Percentiles rank a stretch among this genome's conserved stretches.
Conservation (phyloP, 2,888 invertebrate species). For the Molorchus minor region DNA sequence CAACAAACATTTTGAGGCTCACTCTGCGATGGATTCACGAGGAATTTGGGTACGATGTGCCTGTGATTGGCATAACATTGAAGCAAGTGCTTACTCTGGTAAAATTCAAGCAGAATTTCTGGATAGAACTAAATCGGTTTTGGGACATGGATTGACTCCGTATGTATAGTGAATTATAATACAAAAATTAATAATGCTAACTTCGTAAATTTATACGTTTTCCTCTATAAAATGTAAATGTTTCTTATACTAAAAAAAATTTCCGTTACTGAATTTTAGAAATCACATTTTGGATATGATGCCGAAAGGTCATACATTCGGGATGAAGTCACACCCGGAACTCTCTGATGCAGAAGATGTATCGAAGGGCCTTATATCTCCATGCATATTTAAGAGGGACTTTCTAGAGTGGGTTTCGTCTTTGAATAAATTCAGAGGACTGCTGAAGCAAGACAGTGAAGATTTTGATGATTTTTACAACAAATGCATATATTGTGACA, state of each 20-base stretch:
- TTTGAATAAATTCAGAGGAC: constrained; percentile 35
- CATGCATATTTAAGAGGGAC: constrained; percentile 57
- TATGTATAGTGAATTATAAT: too few species aligned
- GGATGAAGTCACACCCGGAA: constrained; percentile 57
- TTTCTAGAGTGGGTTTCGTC: constrained; percentile 61
- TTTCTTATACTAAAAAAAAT: too few species aligned
- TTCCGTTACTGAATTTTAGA: constrained; percentile 46
- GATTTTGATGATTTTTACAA: constrained; percentile 49
- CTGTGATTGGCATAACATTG: constrained; percentile 58
- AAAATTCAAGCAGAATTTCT: constrained; percentile 62
- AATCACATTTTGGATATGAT: constrained; percentile 64
- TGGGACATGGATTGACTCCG: constrained; percentile 64
- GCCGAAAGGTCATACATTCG: constrained; percentile 64
- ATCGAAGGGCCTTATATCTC: constrained; percentile 50
- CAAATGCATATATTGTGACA: constrained; percentile 52
- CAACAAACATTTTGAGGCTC: constrained; percentile 63
- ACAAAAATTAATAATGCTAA: too few species aligned
- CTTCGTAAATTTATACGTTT: too few species aligned
- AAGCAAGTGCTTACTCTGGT: constrained; percentile 57
- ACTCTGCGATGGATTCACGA: constrained; percentile 62
- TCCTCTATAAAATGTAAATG: too few species aligned
- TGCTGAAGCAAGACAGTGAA: constrained; percentile 32
- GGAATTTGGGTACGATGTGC: constrained; percentile 64
- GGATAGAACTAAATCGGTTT: constrained; percentile 56
- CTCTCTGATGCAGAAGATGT: constrained; percentile 64